These are phyloP conservation scores for Bombus ignitus DNA, from an alignment of 1,140 invertebrate species.

Conservation along the genomic window DNA sequence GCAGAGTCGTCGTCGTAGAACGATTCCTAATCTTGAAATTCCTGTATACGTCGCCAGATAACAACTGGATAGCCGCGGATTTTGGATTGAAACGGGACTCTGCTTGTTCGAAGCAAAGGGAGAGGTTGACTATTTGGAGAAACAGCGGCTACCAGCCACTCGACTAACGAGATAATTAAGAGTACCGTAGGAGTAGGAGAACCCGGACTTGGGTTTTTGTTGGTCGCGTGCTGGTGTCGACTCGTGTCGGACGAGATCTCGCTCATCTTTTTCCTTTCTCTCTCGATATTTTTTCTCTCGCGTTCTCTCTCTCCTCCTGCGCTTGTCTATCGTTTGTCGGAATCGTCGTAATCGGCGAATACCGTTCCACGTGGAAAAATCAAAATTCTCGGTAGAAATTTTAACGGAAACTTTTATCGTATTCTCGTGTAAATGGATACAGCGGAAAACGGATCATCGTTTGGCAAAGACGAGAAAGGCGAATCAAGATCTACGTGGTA, in stretches of 20 bases:
- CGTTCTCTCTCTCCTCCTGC: no score
- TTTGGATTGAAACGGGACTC: background rate
- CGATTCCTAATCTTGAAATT: background rate
- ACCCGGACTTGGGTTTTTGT: slow-evolving; percentile 67
- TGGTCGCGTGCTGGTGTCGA: slow-evolving; percentile 77
- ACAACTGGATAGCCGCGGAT: background rate
- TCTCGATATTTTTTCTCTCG: no score
- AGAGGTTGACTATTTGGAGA: slow-evolving; percentile 6
- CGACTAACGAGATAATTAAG: slow-evolving; percentile 78
- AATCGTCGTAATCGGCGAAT: background rate
- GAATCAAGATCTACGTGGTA: no score
- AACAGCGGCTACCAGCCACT: slow-evolving; percentile 53
- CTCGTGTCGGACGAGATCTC: slow-evolving; percentile 45
- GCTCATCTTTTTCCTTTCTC: background rate
- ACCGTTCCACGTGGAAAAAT: background rate
- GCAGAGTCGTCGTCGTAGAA: background rate
- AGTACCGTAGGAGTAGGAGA: slow-evolving; percentile 69
- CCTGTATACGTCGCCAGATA: no score
- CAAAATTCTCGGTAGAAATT: no score
- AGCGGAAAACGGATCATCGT: no score
- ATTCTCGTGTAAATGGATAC: no score
- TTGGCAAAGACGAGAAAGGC: no score
- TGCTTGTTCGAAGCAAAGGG: no score
- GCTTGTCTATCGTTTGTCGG: background rate
- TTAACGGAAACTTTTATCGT: no score